A percentile compares a stretch with the other conserved stretches of the same genome.
phyloP scores from a whole-genome alignment of 2,113 vertebrate species.

The Gorsachius goisagi region DNA sequence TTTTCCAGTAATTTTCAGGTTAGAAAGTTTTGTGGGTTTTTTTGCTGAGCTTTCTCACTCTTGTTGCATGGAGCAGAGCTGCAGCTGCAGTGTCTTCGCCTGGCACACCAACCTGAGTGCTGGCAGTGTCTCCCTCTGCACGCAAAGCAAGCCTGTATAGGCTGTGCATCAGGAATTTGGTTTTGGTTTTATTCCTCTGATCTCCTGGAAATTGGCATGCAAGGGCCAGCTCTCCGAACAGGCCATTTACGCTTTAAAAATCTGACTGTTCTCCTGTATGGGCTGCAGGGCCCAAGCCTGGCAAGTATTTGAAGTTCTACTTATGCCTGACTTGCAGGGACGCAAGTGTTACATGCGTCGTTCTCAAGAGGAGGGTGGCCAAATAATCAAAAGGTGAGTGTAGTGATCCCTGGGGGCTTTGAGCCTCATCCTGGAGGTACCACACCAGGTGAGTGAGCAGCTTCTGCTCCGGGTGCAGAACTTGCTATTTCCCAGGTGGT shows the following conservation, averaged over 20 bases:
- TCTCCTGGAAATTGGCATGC: neutral
- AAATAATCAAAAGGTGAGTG: accelerated
- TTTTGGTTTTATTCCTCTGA: neutral
- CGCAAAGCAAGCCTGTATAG: neutral
- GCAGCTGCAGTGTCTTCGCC: neutral
- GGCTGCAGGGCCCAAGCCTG: neutral
- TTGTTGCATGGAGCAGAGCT: accelerated
- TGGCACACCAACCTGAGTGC: neutral
- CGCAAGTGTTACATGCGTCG: accelerated
- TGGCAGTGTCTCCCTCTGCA: neutral
- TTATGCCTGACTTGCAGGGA: neutral
- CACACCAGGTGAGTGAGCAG: neutral
- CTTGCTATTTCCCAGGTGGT: neutral
- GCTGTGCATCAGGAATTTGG: neutral
- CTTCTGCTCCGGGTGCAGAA: accelerated
- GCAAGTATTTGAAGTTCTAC: neutral
- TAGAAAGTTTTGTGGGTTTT: neutral
- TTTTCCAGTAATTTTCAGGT: neutral
- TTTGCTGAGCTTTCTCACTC: neutral
- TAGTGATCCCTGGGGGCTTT: neutral
- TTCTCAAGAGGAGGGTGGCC: neutral
- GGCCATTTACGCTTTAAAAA: neutral
- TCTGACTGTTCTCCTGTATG: neutral
- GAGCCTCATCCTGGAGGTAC: neutral
- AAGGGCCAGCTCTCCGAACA: neutral